phyloP scores from a whole-genome alignment of 2,888 invertebrate genomes.

The Ichneumoninae sp. region DNA sequence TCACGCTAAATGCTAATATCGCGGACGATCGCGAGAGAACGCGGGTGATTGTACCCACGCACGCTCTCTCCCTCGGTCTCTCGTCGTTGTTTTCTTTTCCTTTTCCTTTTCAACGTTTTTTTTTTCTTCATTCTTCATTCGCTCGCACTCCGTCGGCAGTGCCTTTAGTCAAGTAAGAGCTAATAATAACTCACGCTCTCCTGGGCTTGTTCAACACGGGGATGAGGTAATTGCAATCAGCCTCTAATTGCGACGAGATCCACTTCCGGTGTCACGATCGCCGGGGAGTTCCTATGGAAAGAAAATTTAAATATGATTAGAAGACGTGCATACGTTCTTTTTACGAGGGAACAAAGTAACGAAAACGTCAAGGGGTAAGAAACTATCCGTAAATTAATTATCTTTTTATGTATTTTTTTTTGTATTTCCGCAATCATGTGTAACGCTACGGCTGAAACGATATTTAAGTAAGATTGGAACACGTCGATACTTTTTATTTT shows the following conservation, averaged over 20 bases:
- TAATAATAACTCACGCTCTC: slow-evolving; percentile 53
- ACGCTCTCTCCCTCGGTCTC: slow-evolving; percentile 16
- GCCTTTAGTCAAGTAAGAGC: slow-evolving; percentile 19
- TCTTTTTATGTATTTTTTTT: not conserved
- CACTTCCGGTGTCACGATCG: slow-evolving; percentile 55
- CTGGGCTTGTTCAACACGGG: not conserved
- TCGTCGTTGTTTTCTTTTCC: slow-evolving; percentile 9
- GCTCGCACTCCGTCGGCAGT: not conserved
- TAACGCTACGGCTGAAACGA: not conserved
- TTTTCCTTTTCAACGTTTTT: slow-evolving; percentile 10
- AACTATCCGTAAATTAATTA: not conserved
- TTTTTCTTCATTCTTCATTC: slow-evolving; percentile 38
- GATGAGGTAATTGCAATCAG: slow-evolving; percentile 56
- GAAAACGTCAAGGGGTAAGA: not conserved
- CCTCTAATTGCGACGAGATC: slow-evolving; percentile 49
- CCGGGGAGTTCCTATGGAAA: not conserved
- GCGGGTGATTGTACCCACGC: slow-evolving; percentile 46
- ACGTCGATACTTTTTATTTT: not conserved
- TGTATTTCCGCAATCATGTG: not conserved
- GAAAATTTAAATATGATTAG: not conserved
- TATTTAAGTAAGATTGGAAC: not conserved
- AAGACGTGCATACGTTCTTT: not conserved
- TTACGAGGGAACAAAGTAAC: not conserved
- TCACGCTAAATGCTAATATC: slow-evolving; percentile 70
- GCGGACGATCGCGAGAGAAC: slow-evolving; percentile 49